These are phyloP conservation scores for Sus cebifrons DNA, from an alignment of 2,797 vertebrate species.

Conservation along the genomic window DNA sequence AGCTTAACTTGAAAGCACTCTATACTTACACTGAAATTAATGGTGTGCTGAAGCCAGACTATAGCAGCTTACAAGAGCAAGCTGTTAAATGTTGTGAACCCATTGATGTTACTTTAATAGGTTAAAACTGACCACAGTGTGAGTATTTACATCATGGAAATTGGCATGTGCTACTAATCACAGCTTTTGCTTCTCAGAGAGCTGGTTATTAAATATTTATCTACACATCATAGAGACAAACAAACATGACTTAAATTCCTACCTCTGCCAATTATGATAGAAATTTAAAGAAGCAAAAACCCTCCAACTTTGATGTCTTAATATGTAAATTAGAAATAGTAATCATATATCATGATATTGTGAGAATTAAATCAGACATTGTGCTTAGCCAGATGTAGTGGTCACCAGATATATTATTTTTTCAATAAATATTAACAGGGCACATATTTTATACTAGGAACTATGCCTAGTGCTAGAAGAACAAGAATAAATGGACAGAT, in stretches of 20 bases:
- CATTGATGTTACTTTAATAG: background rate
- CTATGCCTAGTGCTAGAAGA: background rate
- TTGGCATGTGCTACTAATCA: background rate
- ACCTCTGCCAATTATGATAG: background rate
- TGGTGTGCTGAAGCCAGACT: background rate
- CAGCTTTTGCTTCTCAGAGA: constrained; percentile 24
- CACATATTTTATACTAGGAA: background rate
- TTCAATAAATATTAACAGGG: constrained; percentile 53
- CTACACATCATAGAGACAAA: background rate
- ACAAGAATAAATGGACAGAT: background rate
- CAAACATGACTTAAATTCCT: constrained; percentile 10
- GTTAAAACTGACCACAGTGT: background rate
- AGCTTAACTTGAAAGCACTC: background rate
- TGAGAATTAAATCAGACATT: background rate
- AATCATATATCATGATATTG: background rate
- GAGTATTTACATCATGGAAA: constrained; percentile 26
- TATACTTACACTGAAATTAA: constrained; percentile 25
- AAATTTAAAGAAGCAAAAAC: background rate
- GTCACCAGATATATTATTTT: background rate
- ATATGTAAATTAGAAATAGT: constrained; percentile 22
- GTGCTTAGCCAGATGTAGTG: background rate
- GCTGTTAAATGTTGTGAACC: constrained; percentile 22
- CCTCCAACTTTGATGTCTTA: background rate
- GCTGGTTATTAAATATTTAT: background rate
- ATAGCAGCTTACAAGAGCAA: background rate